A percentile compares a stretch with the other conserved stretches of the same genome.
Evolutionary conservation across 2,888 invertebrate genomes (phyloP).

Genomic region (Platypus cylindrus): DNA sequence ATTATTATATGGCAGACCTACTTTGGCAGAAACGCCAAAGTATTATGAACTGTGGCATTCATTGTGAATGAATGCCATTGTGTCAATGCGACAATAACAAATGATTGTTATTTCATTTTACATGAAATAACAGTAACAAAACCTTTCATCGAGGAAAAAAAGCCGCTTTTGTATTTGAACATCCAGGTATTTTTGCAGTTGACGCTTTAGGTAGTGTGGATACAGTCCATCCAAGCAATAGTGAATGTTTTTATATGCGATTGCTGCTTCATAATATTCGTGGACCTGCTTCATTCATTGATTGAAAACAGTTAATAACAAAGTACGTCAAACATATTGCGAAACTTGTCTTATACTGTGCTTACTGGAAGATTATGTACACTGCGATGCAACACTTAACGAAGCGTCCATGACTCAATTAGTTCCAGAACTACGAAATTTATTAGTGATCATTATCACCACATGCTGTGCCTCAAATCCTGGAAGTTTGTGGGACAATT

Average conservation of each 20-base stretch:
- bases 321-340: slow-evolving; percentile 25
- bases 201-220: slow-evolving; percentile 11
- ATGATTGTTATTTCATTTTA: too few species aligned
- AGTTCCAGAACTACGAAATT: background rate
- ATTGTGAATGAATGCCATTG: too few species aligned
- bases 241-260: slow-evolving; percentile 25
- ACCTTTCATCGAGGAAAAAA: slow-evolving; percentile 2
- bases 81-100: too few species aligned
- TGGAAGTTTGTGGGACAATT: slow-evolving; percentile 18
- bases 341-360: slow-evolving; percentile 22
- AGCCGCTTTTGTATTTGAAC: slow-evolving; percentile 2
- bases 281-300: slow-evolving; percentile 26
- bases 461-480: slow-evolving; percentile 18
- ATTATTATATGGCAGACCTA: slow-evolving; percentile 1
- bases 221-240: slow-evolving; percentile 11
- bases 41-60: too few species aligned
- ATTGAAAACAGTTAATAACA: slow-evolving; percentile 29
- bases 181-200: slow-evolving; percentile 9
- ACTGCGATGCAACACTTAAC: slow-evolving; percentile 18
- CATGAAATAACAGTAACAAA: slow-evolving; percentile 4
- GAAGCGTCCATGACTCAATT: slow-evolving; percentile 13
- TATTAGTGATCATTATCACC: slow-evolving; percentile 19
- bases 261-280: slow-evolving; percentile 24
- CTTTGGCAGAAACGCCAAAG: too few species aligned
- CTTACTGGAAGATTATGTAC: slow-evolving; percentile 21